Conservation (phyloP, 2,113 vertebrate genomes). For the Spea bombifrons region DNA sequence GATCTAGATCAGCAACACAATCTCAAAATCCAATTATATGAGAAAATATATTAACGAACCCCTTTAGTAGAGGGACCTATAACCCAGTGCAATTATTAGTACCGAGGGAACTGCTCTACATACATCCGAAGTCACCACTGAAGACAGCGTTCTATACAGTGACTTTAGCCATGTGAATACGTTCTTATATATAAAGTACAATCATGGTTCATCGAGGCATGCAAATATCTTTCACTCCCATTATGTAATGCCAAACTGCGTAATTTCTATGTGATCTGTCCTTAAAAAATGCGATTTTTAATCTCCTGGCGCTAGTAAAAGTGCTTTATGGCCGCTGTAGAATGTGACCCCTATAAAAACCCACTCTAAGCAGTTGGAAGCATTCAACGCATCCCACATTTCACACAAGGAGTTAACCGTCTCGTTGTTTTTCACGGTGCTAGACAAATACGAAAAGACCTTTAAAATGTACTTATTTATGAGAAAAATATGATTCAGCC, state of each 20-base stretch:
- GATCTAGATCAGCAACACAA: slow-evolving; percentile 33
- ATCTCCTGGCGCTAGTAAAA: no score
- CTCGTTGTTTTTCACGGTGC: slow-evolving; percentile 4
- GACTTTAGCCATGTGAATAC: no score
- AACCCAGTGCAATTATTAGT: slow-evolving; percentile 30
- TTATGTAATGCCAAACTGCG: no score
- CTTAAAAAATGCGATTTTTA: no score
- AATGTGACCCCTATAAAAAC: no score
- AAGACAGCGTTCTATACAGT: neutral
- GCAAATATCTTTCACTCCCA: no score
- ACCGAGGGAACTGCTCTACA: slow-evolving; percentile 18
- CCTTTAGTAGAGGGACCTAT: slow-evolving; percentile 19
- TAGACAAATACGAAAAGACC: slow-evolving; percentile 35
- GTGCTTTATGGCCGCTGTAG: no score
- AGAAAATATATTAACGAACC: slow-evolving; percentile 29
- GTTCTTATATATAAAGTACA: no score
- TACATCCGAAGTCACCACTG: neutral
- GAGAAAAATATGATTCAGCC: slow-evolving; percentile 30
- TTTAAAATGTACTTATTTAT: slow-evolving; percentile 44
- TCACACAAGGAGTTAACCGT: neutral
- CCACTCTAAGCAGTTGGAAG: no score
- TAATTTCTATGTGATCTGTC: no score
- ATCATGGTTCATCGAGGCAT: no score
- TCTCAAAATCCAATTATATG: slow-evolving; percentile 38
- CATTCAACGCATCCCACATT: no score